A percentile compares a stretch with the other conserved stretches of the same genome.
These are phyloP conservation scores for Tretioscincus oriximinensis DNA, from an alignment of 2,113 vertebrate genomes.

Conservation along the genomic window DNA sequence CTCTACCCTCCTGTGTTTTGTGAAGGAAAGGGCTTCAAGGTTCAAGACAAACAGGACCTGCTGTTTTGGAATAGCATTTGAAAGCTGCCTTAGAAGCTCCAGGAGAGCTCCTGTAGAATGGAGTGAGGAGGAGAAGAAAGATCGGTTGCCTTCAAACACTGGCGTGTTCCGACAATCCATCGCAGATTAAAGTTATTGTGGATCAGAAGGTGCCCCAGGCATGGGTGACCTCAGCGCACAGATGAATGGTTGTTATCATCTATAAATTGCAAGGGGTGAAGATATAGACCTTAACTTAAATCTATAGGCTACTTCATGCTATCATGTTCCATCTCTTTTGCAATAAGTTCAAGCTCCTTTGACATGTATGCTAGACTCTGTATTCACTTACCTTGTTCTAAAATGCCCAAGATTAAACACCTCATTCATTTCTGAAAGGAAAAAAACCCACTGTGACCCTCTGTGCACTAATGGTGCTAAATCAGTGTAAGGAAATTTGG, in stretches of 20 bases:
- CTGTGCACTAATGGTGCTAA: no score
- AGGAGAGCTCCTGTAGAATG: constrained; percentile 46
- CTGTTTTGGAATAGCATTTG: constrained; percentile 59
- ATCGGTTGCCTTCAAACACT: constrained; percentile 57
- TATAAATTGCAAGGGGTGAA: constrained; percentile 47
- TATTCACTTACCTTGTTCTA: neutral
- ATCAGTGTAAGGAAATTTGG: no score
- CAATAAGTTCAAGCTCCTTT: constrained; percentile 19
- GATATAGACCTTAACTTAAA: constrained; percentile 48
- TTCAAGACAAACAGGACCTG: constrained; percentile 51
- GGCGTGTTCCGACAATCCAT: constrained; percentile 31
- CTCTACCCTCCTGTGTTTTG: constrained; percentile 50
- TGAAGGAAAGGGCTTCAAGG: constrained; percentile 55
- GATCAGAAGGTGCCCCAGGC: constrained; percentile 46
- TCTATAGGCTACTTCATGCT: neutral
- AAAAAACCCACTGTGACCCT: no score
- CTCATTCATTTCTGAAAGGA: no score
- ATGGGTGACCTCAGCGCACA: constrained; percentile 42
- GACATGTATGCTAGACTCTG: neutral
- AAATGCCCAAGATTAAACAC: neutral
- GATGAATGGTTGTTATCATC: constrained; percentile 37
- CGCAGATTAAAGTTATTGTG: constrained; percentile 38
- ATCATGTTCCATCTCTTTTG: constrained; percentile 32
- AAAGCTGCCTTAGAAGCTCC: constrained; percentile 54
- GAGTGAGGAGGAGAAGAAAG: constrained; percentile 28